Base-by-base conservation (phyloP, 2,113 vertebrate species). In the Donacobius atricapilla region DNA sequence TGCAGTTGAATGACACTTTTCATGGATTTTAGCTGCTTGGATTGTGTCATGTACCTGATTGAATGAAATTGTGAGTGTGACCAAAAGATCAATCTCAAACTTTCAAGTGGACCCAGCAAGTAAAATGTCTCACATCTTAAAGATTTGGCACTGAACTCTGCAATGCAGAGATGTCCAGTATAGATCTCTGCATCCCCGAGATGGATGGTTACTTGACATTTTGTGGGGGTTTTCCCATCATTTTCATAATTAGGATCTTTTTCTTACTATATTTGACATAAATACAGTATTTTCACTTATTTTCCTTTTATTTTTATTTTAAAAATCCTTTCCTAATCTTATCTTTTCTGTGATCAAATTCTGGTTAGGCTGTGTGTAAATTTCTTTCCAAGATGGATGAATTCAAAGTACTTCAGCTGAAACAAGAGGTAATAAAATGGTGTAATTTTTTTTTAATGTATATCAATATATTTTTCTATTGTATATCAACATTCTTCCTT, bases 221-320 rank as follows among this genome's bases (percentile, higher is more conserved):
- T 5, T 7, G 28, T 16, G n/a, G n/a, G n/a, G n/a, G n/a, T 45
- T 77, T 54, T 64, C 13, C 37, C 5, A n/a, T n/a, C 0, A 8
- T 68, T 90, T 77, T 63, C 8, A 33, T 53, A 13, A 39, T 28
- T 83, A 57, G 18, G 22, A 25, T 50, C 2, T 66, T 89, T 89
- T 65, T 13, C 13, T 56, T 3, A 11, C 22, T 45, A 10, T 27
- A 2, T 76, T 90, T 73, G 25, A 82, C 94, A 82, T 23, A 81
- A 54, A 68, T 60, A 20, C 0, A 7, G 10, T 40, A 33, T 63
- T 76, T 60, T n/a, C 7, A 47, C 7, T 66, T 22, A 2, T 45
- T 56, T 77, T 63, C 3, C 25, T 48, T 50, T 56, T 12, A 16
- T 51, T 66, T 71, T 47, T 31, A 14, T 48, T 51, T 53, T 35